phyloP scores from a whole-genome alignment of 2,113 vertebrate genomes.

The Saccopteryx bilineata region DNA sequence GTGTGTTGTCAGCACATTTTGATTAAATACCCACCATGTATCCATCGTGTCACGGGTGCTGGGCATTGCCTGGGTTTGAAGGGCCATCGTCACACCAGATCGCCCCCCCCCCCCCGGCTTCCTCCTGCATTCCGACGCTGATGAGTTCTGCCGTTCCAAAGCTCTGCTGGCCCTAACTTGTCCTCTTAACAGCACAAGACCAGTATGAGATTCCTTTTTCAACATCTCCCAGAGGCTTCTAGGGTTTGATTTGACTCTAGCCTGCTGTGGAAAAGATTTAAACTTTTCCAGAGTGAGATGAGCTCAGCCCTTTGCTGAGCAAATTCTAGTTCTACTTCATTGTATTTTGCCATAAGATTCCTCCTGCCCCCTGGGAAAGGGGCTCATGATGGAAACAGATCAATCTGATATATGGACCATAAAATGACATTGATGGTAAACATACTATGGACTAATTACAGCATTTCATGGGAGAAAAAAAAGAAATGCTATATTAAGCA shows the following conservation, averaged over 20 bases:
- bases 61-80: not conserved
- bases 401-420: not conserved
- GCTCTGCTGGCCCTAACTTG: not conserved
- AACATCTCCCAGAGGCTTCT: not conserved
- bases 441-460: not conserved
- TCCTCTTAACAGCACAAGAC: not conserved
- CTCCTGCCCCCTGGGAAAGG: not conserved
- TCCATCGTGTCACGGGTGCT: not conserved
- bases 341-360: not conserved
- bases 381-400: not conserved
- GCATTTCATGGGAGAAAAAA: not conserved
- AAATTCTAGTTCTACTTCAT: not conserved
- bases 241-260: not conserved
- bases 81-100: not conserved
- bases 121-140: not conserved
- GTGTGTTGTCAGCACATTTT: not conserved
- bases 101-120: not conserved
- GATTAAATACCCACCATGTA: not conserved
- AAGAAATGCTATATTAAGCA: not conserved
- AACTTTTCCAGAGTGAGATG: conserved; percentile 18
- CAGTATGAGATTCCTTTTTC: not conserved
- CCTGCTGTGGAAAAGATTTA: not conserved
- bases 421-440: not conserved
- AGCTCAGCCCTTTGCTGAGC: not conserved
- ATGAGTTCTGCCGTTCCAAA: not conserved